phyloP scores from a whole-genome alignment of 2,113 vertebrate species.

The Origma solitaria region DNA sequence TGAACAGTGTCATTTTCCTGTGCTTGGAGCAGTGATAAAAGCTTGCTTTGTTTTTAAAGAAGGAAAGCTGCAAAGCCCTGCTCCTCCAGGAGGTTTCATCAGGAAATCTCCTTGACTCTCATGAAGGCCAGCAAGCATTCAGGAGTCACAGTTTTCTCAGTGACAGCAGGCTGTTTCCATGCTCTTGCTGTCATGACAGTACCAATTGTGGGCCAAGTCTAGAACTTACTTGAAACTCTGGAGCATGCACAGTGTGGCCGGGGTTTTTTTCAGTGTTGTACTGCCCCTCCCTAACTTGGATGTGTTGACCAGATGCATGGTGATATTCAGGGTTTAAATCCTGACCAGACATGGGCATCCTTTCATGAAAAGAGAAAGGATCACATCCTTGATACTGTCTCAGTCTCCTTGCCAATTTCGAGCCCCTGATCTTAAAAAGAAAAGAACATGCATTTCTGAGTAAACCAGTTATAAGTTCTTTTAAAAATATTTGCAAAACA shows the following conservation, averaged over 20 bases:
- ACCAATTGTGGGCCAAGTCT: neutral
- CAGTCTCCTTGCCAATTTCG: neutral
- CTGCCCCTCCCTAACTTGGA: neutral
- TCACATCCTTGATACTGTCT: neutral
- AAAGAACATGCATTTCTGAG: neutral
- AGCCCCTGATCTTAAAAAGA: neutral
- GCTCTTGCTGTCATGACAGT: neutral
- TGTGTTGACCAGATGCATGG: neutral
- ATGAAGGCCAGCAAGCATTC: neutral
- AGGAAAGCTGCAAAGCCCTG: neutral
- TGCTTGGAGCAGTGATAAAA: neutral
- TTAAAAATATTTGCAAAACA: neutral
- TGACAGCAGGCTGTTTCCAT: neutral
- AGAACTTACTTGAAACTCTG: neutral
- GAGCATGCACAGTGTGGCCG: too few species aligned
- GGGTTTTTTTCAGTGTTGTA: neutral
- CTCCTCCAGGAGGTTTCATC: neutral
- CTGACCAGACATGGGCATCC: neutral
- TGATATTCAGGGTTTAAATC: neutral
- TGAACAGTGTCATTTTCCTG: neutral
- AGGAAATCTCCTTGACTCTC: neutral
- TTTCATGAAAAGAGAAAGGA: neutral
- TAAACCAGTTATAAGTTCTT: neutral
- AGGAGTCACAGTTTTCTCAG: neutral
- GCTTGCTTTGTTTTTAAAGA: neutral